phyloP scores from a whole-genome alignment of 2,888 invertebrate species.

The Drosophila maculinotata region DNA sequence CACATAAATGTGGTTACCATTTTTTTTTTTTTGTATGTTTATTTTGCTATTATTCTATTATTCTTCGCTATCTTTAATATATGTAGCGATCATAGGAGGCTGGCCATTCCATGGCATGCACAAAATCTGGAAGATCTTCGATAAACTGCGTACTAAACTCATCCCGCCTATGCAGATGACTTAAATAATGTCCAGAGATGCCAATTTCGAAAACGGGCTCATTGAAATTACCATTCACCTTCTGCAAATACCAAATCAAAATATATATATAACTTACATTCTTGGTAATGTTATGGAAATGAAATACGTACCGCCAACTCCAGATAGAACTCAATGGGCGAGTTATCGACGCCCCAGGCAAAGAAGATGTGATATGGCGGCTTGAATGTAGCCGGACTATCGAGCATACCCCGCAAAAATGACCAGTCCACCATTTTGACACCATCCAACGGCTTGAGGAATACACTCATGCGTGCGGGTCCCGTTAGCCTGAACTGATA shows the following conservation, averaged over 20 bases:
- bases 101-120: slow-evolving; percentile 86
- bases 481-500: slow-evolving; percentile 76
- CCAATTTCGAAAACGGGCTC: slow-evolving; percentile 84
- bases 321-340: slow-evolving; percentile 74
- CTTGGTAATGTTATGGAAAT: too few relatives aligned
- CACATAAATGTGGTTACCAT: neutral
- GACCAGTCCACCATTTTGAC: slow-evolving; percentile 77
- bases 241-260: slow-evolving; percentile 41
- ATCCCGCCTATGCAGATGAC: slow-evolving; percentile 85
- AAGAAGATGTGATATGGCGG: slow-evolving; percentile 79
- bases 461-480: slow-evolving; percentile 80
- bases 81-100: slow-evolving; percentile 85
- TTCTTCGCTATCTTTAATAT: slow-evolving; percentile 55
- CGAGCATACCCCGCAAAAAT: slow-evolving; percentile 70
- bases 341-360: slow-evolving; percentile 69
- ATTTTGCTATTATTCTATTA: slow-evolving; percentile 10
- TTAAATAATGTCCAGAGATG: slow-evolving; percentile 85
- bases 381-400: slow-evolving; percentile 55
- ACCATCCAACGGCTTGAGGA: slow-evolving; percentile 68
- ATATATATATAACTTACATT: neutral
- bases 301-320: slow-evolving; percentile 64
- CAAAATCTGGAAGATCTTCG: slow-evolving; percentile 86
- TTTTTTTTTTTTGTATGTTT: neutral
- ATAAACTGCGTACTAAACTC: slow-evolving; percentile 85
- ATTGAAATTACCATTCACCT: slow-evolving; percentile 56